phyloP scores from a whole-genome alignment of 2,888 invertebrate species.

The Mellilla xanthometata region DNA sequence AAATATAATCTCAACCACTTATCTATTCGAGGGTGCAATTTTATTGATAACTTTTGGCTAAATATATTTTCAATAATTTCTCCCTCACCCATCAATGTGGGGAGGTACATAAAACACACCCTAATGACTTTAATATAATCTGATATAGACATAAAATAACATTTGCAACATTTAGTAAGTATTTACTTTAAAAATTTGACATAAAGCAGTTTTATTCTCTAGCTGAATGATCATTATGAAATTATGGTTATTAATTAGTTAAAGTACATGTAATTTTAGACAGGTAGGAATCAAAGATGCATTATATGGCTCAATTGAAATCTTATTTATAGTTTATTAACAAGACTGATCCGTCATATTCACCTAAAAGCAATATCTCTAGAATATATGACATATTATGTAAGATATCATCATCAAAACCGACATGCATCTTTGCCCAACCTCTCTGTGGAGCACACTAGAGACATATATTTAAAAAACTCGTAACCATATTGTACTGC shows the following conservation, averaged over 20 bases:
- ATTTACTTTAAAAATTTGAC: conserved; percentile 28
- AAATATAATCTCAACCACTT: conserved; percentile 61
- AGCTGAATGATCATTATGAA: conserved; percentile 34
- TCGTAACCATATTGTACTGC: conserved; percentile 64
- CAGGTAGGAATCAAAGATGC: conserved; percentile 25
- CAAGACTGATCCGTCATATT: not conserved
- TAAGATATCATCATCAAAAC: not conserved
- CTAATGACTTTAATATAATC: conserved; percentile 44
- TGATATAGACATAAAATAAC: conserved; percentile 33
- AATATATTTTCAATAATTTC: conserved; percentile 34
- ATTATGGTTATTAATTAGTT: conserved; percentile 40
- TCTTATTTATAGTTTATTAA: conserved; percentile 1
- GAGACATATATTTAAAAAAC: conserved; percentile 35
- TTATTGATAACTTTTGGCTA: conserved; percentile 51
- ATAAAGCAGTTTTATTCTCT: conserved; percentile 29
- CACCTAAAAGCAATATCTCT: conserved; percentile 9
- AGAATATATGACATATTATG: not conserved
- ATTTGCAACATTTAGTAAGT: conserved; percentile 31
- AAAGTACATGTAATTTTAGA: conserved; percentile 34
- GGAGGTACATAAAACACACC: conserved; percentile 40
- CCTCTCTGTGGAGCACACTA: no score
- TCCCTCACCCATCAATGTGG: conserved; percentile 33
- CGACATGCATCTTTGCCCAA: conserved; percentile 1
- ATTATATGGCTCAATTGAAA: conserved; percentile 1
- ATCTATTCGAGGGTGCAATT: conserved; percentile 61